Evolutionary conservation across 2,888 invertebrate species (phyloP), one percentile per base, ranked within the genome.

Genomic region (Hyalella azteca): DNA sequence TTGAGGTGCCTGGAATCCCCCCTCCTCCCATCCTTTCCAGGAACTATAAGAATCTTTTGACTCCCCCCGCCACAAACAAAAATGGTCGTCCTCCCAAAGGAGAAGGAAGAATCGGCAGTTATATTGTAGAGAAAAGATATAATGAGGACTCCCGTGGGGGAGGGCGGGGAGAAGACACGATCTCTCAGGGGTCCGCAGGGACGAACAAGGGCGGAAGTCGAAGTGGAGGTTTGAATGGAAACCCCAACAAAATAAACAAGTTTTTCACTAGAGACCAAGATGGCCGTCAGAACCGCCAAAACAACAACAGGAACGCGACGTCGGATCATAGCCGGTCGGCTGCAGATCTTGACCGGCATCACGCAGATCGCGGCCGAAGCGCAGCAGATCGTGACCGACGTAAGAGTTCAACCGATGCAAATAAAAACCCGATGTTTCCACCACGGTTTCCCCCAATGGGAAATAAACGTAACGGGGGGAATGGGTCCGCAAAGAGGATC

Each of bases 261-360:
- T 54, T 54, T 54, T 26, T 26, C 29, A 13, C 15, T 7, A 19
- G 59, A 22, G 32, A 59, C 26, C 11, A 19, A 11, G 66, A 66
- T 15, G 36, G 26, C 19, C 66, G 66, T 15, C 36, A 0, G 1
- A 66, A 36, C 36, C 66, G 66, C 13, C 66, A 5, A 7, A 66
- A 32, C 32, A 66, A 66, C 36, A 32, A 66, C 19, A 39, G 32
- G 15, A 36, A 22, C 11, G 19, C 50, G n/a, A 66, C 49, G 59
- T 15, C 75, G 78, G 60, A 32, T 78, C n/a, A n/a, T n/a, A n/a
- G 26, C 41, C 80, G 1, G 76, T 54, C n/a, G 66, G 60, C 29
- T 45, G 40, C 48, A 40, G 78, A 11, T 49, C 76, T 22, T 48
- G 75, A 26, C 66, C 66, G n/a, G n/a, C n/a, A n/a, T n/a, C n/a